A percentile compares a stretch with the other conserved stretches of the same genome.
Evolutionary conservation across 2,113 vertebrate genomes (phyloP).

Genomic region (Plestiodon gilberti): DNA sequence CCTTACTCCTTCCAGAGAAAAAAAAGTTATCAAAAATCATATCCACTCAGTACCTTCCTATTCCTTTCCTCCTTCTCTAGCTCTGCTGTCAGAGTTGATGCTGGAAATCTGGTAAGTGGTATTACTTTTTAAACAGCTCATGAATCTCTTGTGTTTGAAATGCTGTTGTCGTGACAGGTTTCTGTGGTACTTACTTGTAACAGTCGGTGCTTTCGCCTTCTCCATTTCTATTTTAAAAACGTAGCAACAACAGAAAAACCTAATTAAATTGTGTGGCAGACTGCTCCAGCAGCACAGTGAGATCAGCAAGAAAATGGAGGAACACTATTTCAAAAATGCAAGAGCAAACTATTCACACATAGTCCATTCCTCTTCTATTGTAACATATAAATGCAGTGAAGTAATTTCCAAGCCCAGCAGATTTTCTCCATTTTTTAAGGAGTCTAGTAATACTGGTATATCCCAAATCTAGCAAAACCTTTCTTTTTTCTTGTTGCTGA

Average conservation of each 20-base stretch:
- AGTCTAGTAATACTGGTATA: not conserved
- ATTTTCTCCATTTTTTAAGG: not conserved
- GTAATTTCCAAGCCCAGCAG: not conserved
- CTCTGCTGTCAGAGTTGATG: constrained; percentile 31
- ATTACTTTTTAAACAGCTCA: constrained; percentile 45
- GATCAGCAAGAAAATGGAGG: constrained; percentile 28
- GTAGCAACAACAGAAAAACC: constrained; percentile 25
- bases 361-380: not conserved
- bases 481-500: too few relatives aligned
- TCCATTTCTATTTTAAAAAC: constrained; percentile 62
- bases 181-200: constrained; percentile 57
- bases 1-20: too few relatives aligned
- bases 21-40: not conserved
- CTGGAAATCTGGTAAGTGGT: constrained; percentile 34
- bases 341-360: not conserved
- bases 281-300: constrained; percentile 11
- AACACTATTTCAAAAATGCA: constrained; percentile 3
- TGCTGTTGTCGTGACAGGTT: constrained; percentile 52
- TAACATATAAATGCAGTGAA: constrained; percentile 15
- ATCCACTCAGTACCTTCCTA: not conserved
- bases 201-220: constrained; percentile 54
- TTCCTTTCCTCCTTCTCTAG: constrained; percentile 25
- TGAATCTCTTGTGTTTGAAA: constrained; percentile 41
- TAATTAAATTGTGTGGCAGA: constrained; percentile 21
- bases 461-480: not conserved